Evolutionary conservation across 2,888 invertebrate genomes (phyloP).

Genomic region (Linnaemya vulpina): DNA sequence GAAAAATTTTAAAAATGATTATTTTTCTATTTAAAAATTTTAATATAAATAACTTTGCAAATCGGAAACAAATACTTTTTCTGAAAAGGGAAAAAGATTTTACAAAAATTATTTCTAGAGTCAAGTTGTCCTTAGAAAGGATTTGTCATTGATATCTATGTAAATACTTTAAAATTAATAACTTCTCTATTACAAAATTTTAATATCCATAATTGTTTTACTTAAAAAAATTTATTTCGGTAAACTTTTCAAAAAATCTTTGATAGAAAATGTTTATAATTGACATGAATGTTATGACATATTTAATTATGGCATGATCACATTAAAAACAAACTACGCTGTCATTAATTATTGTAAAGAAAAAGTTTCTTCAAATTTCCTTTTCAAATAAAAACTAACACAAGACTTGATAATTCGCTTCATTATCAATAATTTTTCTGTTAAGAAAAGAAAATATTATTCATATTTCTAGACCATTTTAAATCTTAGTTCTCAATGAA

Average conservation of each 20-base stretch:
- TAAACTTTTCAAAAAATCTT: no score
- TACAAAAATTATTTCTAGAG: neutral
- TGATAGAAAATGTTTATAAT: no score
- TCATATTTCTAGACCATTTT: no score
- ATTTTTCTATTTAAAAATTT: neutral
- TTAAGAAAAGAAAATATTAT: neutral
- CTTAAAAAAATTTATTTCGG: no score
- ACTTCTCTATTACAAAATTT: neutral
- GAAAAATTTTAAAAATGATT: neutral
- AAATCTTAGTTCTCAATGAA: no score
- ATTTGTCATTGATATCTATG: no score
- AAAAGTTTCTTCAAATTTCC: neutral
- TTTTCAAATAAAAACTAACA: no score
- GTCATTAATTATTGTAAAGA: neutral
- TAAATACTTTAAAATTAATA: neutral
- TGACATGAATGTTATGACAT: no score
- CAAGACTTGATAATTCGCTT: neutral
- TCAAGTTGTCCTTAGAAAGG: no score
- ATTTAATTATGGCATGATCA: no score
- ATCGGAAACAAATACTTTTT: neutral
- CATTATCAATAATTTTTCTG: neutral
- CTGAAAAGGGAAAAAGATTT: no score
- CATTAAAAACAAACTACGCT: no score
- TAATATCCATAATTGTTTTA: neutral
- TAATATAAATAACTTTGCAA: neutral